Base-by-base conservation (phyloP, 2,797 vertebrate species). In the Lepilemur septentrionalis region DNA sequence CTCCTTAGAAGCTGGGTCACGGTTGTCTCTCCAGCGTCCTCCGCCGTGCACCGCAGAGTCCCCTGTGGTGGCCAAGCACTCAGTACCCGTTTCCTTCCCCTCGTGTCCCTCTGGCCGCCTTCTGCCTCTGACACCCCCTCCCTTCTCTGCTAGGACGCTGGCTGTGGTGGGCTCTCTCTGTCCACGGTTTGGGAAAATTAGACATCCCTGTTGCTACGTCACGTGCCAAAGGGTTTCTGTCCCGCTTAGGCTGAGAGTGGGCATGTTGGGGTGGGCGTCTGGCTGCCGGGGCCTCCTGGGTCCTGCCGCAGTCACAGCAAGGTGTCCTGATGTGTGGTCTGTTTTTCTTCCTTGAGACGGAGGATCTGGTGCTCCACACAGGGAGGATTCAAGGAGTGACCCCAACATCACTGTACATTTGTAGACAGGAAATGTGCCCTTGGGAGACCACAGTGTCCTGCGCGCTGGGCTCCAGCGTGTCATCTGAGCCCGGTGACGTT, bases 31-130 rank as follows among this genome's bases (percentile, higher is more conserved):
- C 22, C 2, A 30, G 9, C 14, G 2, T 13, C 7, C 4, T 17
- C 76, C 20, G 1, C 41, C 22, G 11, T 25, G 12, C 4, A 7
- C 20, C 18, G 7, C 5, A 8, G 50, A 23, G 32, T 6, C 35
- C 57, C 11, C 43, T 25, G 70, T 0, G 30, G 59, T 11, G 7
- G n/a, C 46, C 0, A 2, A 69, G 20, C 30, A 0, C n/a, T 41
- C 1, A 7, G 46, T 1, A 5, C 13, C n/a, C 23, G 23, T 7
- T 7, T 25, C 17, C 65, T 57, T 30, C 35, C 89, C 41, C 73
- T 57, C 8, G 0, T 13, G 69, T 38, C 88, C n/a, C 28, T 20
- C 23, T 41, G 7, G 23, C 6, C 50, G 14, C 1, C 4, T 22
- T 9, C 35, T 2, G 10, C 23, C 43, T 30, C 50, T 30, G 7